Conservation (phyloP, 35 echinoderm and acorn worm species). For the Ophiothrix spiculata region DNA sequence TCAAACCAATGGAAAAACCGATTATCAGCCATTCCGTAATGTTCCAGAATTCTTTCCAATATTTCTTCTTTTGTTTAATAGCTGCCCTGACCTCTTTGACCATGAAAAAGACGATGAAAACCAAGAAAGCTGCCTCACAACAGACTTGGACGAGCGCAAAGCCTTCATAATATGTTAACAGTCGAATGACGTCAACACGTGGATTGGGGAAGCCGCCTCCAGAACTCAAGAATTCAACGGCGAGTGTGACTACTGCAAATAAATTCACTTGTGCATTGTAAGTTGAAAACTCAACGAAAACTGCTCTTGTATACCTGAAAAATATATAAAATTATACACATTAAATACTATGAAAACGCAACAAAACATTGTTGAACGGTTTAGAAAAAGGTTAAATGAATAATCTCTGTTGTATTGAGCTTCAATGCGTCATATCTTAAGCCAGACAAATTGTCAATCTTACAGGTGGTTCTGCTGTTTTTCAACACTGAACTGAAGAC, state of each 20-base stretch:
- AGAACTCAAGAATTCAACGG: slow-evolving; percentile 69
- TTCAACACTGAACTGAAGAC: no score
- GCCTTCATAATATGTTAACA: slow-evolving; percentile 51
- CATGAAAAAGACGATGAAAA: slow-evolving; percentile 83
- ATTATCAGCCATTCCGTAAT: slow-evolving; percentile 71
- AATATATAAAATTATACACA: background rate
- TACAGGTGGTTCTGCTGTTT: no score
- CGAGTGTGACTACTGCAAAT: slow-evolving; percentile 72
- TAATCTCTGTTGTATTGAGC: no score
- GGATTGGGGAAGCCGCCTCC: slow-evolving; percentile 51
- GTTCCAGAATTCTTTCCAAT: slow-evolving; percentile 84
- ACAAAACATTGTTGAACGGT: no score
- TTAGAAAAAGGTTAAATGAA: no score
- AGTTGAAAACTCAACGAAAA: slow-evolving; percentile 83
- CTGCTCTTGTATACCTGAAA: slow-evolving; percentile 50
- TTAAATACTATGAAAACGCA: background rate
- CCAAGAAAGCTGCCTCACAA: slow-evolving; percentile 74
- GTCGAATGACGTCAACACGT: slow-evolving; percentile 65
- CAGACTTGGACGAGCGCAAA: slow-evolving; percentile 74
- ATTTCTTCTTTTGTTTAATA: slow-evolving; percentile 35
- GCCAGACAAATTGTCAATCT: no score
- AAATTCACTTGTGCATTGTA: slow-evolving; percentile 87
- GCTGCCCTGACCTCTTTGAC: slow-evolving; percentile 70
- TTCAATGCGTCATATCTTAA: no score
- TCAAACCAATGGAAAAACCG: slow-evolving; percentile 57